A percentile compares a stretch with the other conserved stretches of the same genome.
These are phyloP conservation scores for Xylocopa sonorina DNA, from an alignment of 1,140 invertebrate species.

Conservation along the genomic window DNA sequence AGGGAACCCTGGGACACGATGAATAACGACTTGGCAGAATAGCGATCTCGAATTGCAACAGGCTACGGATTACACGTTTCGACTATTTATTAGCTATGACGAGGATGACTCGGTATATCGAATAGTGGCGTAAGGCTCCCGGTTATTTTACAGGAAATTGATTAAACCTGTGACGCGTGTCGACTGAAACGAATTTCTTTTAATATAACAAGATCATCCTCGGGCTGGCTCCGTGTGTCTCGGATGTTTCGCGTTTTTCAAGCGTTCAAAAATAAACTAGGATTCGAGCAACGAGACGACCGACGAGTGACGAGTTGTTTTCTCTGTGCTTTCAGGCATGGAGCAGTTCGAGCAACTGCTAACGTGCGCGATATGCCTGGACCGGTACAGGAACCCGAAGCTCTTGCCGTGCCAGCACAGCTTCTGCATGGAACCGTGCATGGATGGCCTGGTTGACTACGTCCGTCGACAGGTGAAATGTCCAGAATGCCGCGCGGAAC, in stretches of 20 bases:
- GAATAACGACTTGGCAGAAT: slow-evolving; percentile 53
- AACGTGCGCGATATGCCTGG: slow-evolving; percentile 98
- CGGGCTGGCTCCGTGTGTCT: neutral
- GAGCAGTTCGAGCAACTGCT: slow-evolving; percentile 98
- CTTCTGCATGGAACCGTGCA: slow-evolving; percentile 99
- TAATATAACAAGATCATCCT: neutral
- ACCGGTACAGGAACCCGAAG: slow-evolving; percentile 98
- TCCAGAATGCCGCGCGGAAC: slow-evolving; percentile 99
- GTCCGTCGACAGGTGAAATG: slow-evolving; percentile 98
- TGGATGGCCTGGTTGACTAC: slow-evolving; percentile 98
- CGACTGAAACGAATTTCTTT: neutral
- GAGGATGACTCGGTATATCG: slow-evolving; percentile 19
- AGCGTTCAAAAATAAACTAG: neutral
- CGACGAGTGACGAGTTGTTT: neutral
- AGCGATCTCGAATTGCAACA: slow-evolving; percentile 38
- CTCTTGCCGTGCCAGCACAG: slow-evolving; percentile 99
- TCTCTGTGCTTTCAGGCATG: slow-evolving; percentile 84
- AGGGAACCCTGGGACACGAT: slow-evolving; percentile 8
- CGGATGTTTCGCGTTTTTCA: neutral
- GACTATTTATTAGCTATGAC: slow-evolving; percentile 62
- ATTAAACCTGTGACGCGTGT: neutral
- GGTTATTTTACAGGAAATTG: neutral
- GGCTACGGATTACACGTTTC: slow-evolving; percentile 12
- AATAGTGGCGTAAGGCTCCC: slow-evolving; percentile 10
- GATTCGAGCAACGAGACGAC: neutral